These are phyloP conservation scores for Heptranchias perlo DNA, from an alignment of 2,113 vertebrate species.

Conservation along the genomic window DNA sequence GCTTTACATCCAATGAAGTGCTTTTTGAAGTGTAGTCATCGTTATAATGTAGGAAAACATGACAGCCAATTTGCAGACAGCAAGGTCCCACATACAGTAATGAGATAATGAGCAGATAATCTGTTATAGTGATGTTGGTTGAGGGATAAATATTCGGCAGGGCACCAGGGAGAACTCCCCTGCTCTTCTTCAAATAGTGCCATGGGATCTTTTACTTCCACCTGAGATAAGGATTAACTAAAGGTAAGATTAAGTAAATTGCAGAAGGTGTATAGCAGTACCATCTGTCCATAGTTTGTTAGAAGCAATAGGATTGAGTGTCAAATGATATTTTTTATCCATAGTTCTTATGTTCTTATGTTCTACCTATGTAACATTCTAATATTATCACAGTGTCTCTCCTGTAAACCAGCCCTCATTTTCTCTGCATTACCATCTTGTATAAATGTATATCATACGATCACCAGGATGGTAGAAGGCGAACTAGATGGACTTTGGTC, in stretches of 20 bases:
- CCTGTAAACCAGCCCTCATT: no score
- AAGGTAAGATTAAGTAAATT: neutral
- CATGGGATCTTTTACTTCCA: neutral
- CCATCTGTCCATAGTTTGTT: neutral
- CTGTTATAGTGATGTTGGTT: neutral
- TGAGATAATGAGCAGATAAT: no score
- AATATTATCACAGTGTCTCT: no score
- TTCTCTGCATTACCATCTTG: neutral
- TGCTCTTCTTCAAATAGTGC: neutral
- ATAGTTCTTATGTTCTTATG: no score
- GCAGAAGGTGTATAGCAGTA: neutral
- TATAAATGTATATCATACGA: neutral
- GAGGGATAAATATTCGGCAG: neutral
- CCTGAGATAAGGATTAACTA: neutral
- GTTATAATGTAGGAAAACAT: no score
- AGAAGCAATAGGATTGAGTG: neutral
- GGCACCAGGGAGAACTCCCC: neutral
- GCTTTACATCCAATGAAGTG: no score
- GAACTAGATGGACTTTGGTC: neutral
- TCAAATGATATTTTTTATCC: no score
- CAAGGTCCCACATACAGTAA: no score
- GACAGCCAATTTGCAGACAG: no score
- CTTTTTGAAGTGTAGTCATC: no score
- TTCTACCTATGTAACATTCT: no score
- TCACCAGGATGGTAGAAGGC: neutral